phyloP scores from a whole-genome alignment of 2,797 vertebrate genomes.

The Calcarius lapponicus region DNA sequence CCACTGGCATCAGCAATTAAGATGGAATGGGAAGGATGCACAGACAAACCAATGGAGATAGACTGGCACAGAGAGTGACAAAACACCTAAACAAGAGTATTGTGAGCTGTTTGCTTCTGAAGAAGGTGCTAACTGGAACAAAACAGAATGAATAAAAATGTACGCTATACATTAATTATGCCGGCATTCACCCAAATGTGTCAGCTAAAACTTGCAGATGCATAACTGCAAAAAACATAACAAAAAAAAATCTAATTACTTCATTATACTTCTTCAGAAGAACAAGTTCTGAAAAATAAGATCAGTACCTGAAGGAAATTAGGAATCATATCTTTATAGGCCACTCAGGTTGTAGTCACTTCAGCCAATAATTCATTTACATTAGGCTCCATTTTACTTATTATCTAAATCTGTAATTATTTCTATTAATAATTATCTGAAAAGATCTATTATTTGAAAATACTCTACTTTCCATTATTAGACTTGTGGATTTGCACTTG shows the following conservation, averaged over 20 bases:
- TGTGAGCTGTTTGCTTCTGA: not conserved
- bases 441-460: not conserved
- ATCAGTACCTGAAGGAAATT: not conserved
- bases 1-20: constrained; percentile 52
- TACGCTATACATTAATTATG: not conserved
- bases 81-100: constrained; percentile 13
- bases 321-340: not conserved
- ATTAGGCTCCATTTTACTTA: not conserved
- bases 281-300: not conserved
- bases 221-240: not conserved
- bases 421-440: not conserved
- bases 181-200: not conserved
- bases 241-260: not conserved
- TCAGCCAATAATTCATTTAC: not conserved
- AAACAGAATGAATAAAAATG: not conserved
- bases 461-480: not conserved
- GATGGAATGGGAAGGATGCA: constrained; percentile 42
- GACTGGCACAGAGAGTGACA: constrained; percentile 27
- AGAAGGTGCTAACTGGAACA: not conserved
- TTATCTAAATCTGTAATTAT: not conserved
- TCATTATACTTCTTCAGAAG: not conserved
- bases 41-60: constrained; percentile 26
- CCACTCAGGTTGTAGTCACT: not conserved
- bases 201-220: not conserved
- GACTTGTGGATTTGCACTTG: not conserved